Evolutionary conservation across 2,113 vertebrate species (phyloP).

Genomic region (Ceratotherium simum): DNA sequence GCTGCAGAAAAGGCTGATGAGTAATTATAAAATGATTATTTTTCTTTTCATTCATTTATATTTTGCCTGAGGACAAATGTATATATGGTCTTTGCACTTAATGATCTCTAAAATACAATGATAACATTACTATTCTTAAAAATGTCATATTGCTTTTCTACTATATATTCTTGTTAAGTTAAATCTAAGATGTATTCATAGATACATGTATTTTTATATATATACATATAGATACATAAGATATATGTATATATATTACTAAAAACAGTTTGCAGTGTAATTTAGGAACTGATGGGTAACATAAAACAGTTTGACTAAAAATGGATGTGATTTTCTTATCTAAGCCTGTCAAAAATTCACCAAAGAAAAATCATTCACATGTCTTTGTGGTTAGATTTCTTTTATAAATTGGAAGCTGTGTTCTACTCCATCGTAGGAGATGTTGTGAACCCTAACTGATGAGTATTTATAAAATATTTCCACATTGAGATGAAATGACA

Average conservation of each 20-base stretch:
- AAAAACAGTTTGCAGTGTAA: neutral
- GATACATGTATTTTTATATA: neutral
- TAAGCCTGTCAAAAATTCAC: conserved; percentile 50
- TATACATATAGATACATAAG: neutral
- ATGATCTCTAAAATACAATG: neutral
- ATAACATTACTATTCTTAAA: neutral
- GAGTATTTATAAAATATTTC: conserved; percentile 66
- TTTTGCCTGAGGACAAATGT: conserved; percentile 29
- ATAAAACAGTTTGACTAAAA: conserved; percentile 46
- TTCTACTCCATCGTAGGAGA: neutral
- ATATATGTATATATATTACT: neutral
- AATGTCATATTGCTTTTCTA: neutral
- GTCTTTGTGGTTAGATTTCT: conserved; percentile 6
- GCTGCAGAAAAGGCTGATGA: neutral
- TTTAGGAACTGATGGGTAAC: conserved; percentile 12
- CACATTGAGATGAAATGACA: conserved; percentile 36
- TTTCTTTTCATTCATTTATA: conserved; percentile 19
- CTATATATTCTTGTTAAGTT: neutral
- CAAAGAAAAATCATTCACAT: conserved; percentile 47
- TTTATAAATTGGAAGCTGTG: conserved; percentile 48
- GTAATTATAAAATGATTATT: conserved; percentile 33
- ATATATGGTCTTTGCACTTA: neutral
- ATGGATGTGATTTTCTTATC: conserved; percentile 50
- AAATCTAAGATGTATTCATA: neutral
- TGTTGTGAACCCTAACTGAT: conserved; percentile 46